Base-by-base conservation (phyloP, 1,140 invertebrate species). In the Drosophila lini region DNA sequence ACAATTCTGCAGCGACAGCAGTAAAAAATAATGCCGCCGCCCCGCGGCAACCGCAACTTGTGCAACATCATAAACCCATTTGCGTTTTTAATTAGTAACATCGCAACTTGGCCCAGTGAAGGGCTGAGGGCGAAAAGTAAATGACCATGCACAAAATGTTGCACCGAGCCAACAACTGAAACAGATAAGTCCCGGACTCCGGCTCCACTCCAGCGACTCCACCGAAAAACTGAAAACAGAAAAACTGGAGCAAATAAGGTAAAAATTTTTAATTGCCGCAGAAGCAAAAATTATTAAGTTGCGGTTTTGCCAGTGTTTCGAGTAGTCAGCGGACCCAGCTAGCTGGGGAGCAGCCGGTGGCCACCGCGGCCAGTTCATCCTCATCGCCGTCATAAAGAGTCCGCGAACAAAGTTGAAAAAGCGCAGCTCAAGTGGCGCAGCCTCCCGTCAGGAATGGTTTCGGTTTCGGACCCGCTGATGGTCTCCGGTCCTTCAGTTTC, bases 1-100 rank as follows among this genome's bases (percentile, higher is more conserved):
- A 78, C 82, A 82, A 79, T 88, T 86, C 57, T 80, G 82, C 82
- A 80, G 76, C 82, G 80, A 82, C 83, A 82, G 82, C 82, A 88
- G 83, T 88, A 80, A 88, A 88, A 78, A 86, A 76, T 76, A 68
- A 47, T 68, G 13, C 31, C 9, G 25, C 13, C 11, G 44, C 59
- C 61, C 44, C n/a, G 42, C 60, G 69, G 68, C 78, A 67, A 83
- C 83, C 83, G 68, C 83, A 88, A 74, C 83, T 88, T 88, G 83
- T 88, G 83, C 83, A 83, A 88, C 83, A 88, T 88, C 83, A 88
- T 88, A 88, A 88, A 88, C 83, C 83, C 83, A 88, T 88, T 88
- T 88, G 83, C 83, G 83, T 88, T 88, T 88, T 88, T 88, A 88
- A 88, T 88, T 88, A 88, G 83, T 83, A 88, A 82, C 80, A 88